phyloP scores from a whole-genome alignment of 2,888 invertebrate genomes.

The Himalopsyche kuldschensis region DNA sequence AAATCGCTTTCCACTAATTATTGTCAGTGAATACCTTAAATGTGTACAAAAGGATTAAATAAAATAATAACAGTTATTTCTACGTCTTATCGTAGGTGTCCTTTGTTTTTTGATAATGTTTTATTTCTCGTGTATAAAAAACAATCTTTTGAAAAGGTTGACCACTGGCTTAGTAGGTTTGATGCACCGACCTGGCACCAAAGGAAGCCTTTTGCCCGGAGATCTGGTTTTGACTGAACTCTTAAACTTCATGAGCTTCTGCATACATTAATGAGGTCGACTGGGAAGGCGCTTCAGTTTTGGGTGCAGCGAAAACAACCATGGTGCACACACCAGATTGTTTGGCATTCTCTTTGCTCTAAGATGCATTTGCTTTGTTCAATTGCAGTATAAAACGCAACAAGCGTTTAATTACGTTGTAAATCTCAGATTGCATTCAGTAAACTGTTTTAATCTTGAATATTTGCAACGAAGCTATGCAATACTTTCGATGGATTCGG shows the following conservation, averaged over 20 bases:
- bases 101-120: no score
- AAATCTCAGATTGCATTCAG: no score
- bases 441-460: no score
- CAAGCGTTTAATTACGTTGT: no score
- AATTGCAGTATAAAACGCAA: not conserved
- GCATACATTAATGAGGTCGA: conserved; percentile 28
- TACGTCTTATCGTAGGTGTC: no score
- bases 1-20: no score
- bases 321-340: not conserved
- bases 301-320: conserved; percentile 11
- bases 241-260: conserved; percentile 8
- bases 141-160: not conserved
- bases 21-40: no score
- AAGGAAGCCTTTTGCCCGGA: conserved; percentile 20
- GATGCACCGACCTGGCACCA: not conserved
- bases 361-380: not conserved
- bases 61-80: no score
- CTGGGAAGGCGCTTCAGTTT: not conserved
- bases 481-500: no score
- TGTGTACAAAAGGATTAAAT: no score
- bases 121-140: no score
- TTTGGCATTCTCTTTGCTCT: not conserved
- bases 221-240: conserved; percentile 24
- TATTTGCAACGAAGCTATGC: no score
- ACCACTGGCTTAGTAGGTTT: not conserved